Percentiles rank a stretch among this genome's conserved stretches.
Evolutionary conservation across 2,888 invertebrate genomes (phyloP).

Genomic region (Alentia gelatinosa): DNA sequence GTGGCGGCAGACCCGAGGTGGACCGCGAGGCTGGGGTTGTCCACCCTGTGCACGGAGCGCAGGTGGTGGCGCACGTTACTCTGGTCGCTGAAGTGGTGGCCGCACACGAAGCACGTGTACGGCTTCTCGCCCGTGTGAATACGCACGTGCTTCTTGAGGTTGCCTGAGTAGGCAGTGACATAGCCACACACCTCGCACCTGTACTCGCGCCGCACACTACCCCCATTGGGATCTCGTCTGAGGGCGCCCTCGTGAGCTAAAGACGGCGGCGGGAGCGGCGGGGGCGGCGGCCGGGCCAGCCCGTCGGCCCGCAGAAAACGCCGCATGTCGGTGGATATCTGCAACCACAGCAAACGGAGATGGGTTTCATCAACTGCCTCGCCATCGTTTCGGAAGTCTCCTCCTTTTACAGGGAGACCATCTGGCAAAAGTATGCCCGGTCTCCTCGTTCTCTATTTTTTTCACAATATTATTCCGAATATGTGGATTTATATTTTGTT

Average conservation of each 20-base stretch:
- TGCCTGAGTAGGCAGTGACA: slow-evolving; percentile 5
- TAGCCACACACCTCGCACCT: slow-evolving; percentile 23
- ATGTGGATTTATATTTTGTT: too few species aligned
- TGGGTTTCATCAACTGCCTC: neutral
- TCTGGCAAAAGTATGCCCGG: too few species aligned
- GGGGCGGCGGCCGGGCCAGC: neutral
- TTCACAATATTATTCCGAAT: too few species aligned
- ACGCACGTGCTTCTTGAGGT: slow-evolving; percentile 9
- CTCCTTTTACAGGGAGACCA: too few species aligned
- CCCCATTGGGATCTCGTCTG: too few species aligned
- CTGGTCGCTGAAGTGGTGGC: slow-evolving; percentile 14
- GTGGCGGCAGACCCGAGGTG: neutral
- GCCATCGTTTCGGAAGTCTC: too few species aligned
- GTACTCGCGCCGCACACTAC: neutral
- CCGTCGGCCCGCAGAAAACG: neutral
- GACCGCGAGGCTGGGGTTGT: neutral
- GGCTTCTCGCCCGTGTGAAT: slow-evolving; percentile 32
- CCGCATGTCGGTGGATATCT: neutral
- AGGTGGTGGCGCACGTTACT: slow-evolving; percentile 15
- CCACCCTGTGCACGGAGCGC: slow-evolving; percentile 14
- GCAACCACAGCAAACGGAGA: slow-evolving; percentile 24
- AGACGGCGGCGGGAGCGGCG: neutral
- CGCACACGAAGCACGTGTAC: slow-evolving; percentile 12
- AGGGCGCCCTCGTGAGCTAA: neutral
- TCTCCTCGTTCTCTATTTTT: too few species aligned